Evolutionary conservation across 2,888 invertebrate species (phyloP).

Genomic region (Blomia tropicalis): DNA sequence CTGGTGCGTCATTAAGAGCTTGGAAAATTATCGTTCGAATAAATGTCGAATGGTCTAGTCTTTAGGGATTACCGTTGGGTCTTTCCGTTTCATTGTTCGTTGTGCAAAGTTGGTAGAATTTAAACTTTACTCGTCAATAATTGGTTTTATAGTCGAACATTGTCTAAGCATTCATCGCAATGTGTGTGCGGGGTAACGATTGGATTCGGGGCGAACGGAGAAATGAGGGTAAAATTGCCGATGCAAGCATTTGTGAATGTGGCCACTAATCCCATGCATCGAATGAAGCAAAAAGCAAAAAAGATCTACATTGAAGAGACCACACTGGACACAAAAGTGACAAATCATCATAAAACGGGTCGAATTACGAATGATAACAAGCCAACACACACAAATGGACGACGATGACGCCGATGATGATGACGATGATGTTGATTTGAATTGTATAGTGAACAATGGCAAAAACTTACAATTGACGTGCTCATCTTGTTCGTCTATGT

Average conservation of each 20-base stretch:
- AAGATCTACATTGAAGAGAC: not conserved
- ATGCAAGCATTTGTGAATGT: slow-evolving; percentile 3
- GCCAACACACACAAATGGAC: too few relatives aligned
- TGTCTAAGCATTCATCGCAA: not conserved
- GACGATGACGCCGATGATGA: too few relatives aligned
- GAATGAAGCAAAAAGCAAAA: not conserved
- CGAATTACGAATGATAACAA: too few relatives aligned
- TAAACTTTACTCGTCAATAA: slow-evolving; percentile 10
- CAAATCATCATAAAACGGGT: slow-evolving; percentile 12
- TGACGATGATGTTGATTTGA: not conserved
- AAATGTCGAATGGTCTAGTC: slow-evolving; percentile 5
- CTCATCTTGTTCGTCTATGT: too few relatives aligned
- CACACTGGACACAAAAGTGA: not conserved
- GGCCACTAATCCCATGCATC: too few relatives aligned
- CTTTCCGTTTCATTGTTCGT: not conserved
- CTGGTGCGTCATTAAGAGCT: not conserved
- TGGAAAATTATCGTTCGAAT: slow-evolving; percentile 15
- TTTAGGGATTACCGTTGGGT: slow-evolving; percentile 7
- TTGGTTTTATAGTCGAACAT: slow-evolving; percentile 8
- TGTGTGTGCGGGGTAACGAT: too few relatives aligned
- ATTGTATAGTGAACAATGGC: too few relatives aligned
- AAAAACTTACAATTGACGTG: too few relatives aligned
- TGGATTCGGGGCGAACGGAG: not conserved
- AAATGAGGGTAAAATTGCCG: not conserved
- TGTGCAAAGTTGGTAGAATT: slow-evolving; percentile 6